Percentiles rank a stretch among this genome's conserved stretches.
Evolutionary conservation across 2,888 invertebrate genomes (phyloP).

Genomic region (Diarsia dahlii): DNA sequence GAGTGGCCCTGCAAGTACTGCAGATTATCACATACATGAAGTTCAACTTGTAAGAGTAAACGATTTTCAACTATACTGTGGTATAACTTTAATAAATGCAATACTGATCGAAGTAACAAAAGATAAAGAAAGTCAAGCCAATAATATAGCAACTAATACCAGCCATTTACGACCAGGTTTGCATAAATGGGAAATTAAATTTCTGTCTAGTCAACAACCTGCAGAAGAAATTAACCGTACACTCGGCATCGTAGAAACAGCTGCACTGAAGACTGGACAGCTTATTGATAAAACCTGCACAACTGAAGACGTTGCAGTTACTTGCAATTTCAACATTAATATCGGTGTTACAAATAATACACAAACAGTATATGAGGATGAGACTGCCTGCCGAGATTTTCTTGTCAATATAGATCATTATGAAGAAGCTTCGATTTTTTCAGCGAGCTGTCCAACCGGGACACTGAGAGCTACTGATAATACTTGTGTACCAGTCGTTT

Average conservation of each 20-base stretch:
- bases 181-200: constrained; percentile 2
- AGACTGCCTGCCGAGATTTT: too few species aligned
- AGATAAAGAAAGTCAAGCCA: background rate
- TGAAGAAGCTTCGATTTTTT: too few species aligned
- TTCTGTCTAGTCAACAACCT: background rate
- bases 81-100: background rate
- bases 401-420: too few species aligned
- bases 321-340: background rate
- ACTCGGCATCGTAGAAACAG: background rate
- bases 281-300: background rate
- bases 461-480: constrained; percentile 34
- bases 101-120: constrained; percentile 12
- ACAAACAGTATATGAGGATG: background rate
- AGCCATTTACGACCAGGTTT: background rate
- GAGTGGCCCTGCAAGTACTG: background rate
- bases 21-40: background rate
- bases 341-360: background rate
- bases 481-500: constrained; percentile 11
- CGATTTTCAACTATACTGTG: background rate
- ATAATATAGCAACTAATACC: background rate
- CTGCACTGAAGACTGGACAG: background rate
- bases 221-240: background rate
- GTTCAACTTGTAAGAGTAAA: background rate
- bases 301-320: background rate
- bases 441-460: constrained; percentile 32